These are phyloP conservation scores for Napeogenes sylphis DNA, from an alignment of 2,888 invertebrate species.

Conservation along the genomic window DNA sequence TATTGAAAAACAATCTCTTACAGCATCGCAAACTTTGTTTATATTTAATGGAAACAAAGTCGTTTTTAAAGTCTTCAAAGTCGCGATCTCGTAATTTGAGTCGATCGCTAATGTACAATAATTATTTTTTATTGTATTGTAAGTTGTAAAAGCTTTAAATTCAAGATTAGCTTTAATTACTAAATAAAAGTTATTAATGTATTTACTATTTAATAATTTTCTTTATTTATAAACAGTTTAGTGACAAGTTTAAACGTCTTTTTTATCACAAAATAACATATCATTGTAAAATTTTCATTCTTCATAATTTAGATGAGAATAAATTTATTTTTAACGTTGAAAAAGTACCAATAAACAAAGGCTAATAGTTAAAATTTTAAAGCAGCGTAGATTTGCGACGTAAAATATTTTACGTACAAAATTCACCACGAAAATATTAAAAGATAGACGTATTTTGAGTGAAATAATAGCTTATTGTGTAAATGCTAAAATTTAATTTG, in stretches of 20 bases:
- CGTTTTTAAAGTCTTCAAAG: conserved; percentile 1
- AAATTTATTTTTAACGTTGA: conserved; percentile 9
- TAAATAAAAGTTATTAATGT: conserved; percentile 48
- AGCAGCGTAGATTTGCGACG: neutral
- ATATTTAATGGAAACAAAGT: no score
- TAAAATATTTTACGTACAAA: no score
- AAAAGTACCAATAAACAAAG: conserved; percentile 30
- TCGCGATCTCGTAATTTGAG: conserved; percentile 1
- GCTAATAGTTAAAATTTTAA: conserved; percentile 7
- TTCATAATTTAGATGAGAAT: conserved; percentile 13
- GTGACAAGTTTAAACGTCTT: neutral
- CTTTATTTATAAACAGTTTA: conserved; percentile 19
- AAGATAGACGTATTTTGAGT: no score
- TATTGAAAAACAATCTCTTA: no score
- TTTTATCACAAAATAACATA: conserved; percentile 13
- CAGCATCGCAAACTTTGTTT: no score
- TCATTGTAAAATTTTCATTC: conserved; percentile 13
- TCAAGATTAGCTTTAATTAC: conserved; percentile 76
- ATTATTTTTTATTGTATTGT: conserved; percentile 38
- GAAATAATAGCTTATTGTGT: no score
- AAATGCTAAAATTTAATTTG: no score
- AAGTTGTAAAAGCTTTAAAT: conserved; percentile 76
- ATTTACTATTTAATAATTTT: conserved; percentile 20
- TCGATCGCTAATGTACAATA: conserved; percentile 21
- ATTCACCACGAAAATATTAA: no score